Percentiles rank a stretch among this genome's conserved stretches.
phyloP scores from a whole-genome alignment of 2,113 vertebrate species.

The Progne subis region DNA sequence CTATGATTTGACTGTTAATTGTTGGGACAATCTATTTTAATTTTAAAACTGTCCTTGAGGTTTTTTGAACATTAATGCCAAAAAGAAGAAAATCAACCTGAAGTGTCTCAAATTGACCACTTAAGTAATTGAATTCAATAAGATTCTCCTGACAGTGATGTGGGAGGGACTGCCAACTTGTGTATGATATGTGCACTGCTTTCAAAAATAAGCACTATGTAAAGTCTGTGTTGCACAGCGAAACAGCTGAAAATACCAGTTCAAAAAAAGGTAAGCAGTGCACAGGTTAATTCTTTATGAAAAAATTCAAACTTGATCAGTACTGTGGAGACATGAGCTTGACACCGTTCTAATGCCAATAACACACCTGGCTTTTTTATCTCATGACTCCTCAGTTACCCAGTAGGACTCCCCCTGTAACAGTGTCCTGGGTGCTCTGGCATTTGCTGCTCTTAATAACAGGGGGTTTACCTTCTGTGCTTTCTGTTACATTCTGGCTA shows the following conservation, averaged over 20 bases:
- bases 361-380: background rate
- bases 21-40: background rate
- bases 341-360: background rate
- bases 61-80: background rate
- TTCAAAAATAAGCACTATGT: background rate
- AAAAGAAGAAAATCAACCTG: background rate
- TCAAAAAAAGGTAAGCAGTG: background rate
- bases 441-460: background rate
- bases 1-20: background rate
- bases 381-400: background rate
- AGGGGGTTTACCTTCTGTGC: background rate
- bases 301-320: background rate
- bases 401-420: background rate
- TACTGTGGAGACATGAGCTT: background rate
- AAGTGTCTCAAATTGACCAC: background rate
- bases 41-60: background rate
- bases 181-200: background rate
- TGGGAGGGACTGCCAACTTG: background rate
- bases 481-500: background rate
- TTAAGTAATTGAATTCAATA: background rate
- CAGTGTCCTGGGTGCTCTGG: background rate
- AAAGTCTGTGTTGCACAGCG: background rate
- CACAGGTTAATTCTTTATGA: background rate
- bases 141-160: background rate
- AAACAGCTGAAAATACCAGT: background rate